Evolutionary conservation across 2,888 invertebrate species (phyloP).

Genomic region (Elysia crispata): DNA sequence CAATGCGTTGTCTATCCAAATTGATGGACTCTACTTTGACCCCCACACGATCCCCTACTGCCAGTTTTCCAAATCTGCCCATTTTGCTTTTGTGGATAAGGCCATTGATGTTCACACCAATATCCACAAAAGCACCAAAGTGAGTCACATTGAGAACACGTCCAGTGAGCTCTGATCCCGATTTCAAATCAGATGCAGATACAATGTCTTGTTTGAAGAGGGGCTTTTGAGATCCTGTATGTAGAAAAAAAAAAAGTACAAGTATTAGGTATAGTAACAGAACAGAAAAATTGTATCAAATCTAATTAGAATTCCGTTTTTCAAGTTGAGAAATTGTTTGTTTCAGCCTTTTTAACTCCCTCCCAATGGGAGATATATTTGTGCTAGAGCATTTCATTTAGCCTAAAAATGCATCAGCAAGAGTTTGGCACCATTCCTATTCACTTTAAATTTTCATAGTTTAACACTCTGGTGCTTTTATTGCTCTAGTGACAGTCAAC

Average conservation of each 20-base stretch:
- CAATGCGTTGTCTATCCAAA: conserved; percentile 60
- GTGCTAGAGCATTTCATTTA: no score
- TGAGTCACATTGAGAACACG: conserved; percentile 90
- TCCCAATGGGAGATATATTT: no score
- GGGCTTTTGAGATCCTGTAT: conserved; percentile 81
- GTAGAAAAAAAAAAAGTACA: background rate
- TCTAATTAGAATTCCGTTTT: no score
- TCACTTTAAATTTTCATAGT: no score
- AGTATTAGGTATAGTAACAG: background rate
- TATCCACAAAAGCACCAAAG: conserved; percentile 94
- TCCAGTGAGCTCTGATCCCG: conserved; percentile 79
- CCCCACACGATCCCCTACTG: conserved; percentile 70
- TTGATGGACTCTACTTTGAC: conserved; percentile 66
- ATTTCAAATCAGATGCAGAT: conserved; percentile 82
- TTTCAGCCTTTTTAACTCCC: no score
- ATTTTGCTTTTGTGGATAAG: conserved; percentile 78
- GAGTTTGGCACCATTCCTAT: no score
- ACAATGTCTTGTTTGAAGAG: conserved; percentile 87
- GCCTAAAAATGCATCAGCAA: no score
- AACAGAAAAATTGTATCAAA: background rate
- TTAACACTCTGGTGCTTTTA: no score
- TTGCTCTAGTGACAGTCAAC: no score
- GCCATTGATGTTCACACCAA: conserved; percentile 77
- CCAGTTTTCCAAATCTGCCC: conserved; percentile 47
- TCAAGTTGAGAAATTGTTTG: no score